Conservation (phyloP, 2,888 invertebrate genomes). For the Plutella xylostella region DNA sequence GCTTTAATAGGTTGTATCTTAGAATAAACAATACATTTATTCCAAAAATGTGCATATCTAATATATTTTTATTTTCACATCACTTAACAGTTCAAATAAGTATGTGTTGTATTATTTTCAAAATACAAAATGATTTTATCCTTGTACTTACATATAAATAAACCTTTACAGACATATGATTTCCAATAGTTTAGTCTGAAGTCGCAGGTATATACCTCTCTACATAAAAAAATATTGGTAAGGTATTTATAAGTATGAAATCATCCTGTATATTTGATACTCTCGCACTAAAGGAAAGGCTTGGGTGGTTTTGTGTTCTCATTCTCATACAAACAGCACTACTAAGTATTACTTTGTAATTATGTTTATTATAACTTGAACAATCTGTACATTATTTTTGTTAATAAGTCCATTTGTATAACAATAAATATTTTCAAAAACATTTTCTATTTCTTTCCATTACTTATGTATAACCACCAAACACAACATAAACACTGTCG, state of each 20-base stretch:
- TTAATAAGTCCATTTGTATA: conserved; percentile 48
- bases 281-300: too few relatives aligned
- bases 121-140: background rate
- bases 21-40: conserved; percentile 39
- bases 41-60: conserved; percentile 52
- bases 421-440: conserved; percentile 33
- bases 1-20: conserved; percentile 64
- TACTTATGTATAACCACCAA: too few relatives aligned
- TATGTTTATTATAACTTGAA: conserved; percentile 28
- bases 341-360: conserved; percentile 23
- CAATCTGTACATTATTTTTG: conserved; percentile 47
- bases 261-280: too few relatives aligned
- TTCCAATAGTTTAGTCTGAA: too few relatives aligned
- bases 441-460: background rate
- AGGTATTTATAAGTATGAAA: too few relatives aligned
- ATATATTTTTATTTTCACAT: conserved; percentile 5
- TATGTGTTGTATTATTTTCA: background rate
- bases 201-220: too few relatives aligned
- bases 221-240: too few relatives aligned
- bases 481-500: too few relatives aligned
- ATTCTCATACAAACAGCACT: conserved; percentile 16
- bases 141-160: too few relatives aligned
- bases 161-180: too few relatives aligned
- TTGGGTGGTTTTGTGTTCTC: conserved; percentile 8
- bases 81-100: conserved; percentile 1